Percentiles rank a stretch among this genome's conserved stretches.
phyloP scores from a whole-genome alignment of 2,113 vertebrate species.

The Arothron firmamentum region DNA sequence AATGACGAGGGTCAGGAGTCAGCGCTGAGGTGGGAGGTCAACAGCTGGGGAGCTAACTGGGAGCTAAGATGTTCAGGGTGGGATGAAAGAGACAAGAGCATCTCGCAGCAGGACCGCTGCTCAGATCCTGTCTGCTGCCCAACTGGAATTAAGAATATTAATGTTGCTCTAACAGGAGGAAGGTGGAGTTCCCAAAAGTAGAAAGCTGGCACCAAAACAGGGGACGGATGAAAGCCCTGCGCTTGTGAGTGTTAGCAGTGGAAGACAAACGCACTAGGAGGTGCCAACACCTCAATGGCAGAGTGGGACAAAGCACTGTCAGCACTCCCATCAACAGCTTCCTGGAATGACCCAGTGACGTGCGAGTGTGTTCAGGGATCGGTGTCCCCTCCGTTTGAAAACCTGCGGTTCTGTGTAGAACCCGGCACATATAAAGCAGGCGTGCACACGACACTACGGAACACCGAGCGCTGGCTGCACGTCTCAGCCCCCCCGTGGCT shows the following conservation, averaged over 20 bases:
- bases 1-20: conserved; percentile 67
- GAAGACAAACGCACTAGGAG: conserved; percentile 38
- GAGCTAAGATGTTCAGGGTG: conserved; percentile 16
- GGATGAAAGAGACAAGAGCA: conserved; percentile 35
- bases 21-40: conserved; percentile 57
- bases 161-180: too few species aligned
- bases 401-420: neutral
- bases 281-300: conserved; percentile 51
- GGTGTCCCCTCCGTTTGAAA: neutral
- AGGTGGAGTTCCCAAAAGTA: conserved; percentile 37
- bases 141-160: too few species aligned
- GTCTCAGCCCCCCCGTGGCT: conserved; percentile 31
- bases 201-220: conserved; percentile 45
- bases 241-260: conserved; percentile 29
- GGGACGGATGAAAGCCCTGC: conserved; percentile 30
- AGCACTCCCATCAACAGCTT: conserved; percentile 40
- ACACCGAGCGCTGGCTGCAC: conserved; percentile 3
- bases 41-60: conserved; percentile 63
- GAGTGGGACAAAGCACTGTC: conserved; percentile 53
- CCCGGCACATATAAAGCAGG: neutral
- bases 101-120: conserved; percentile 25
- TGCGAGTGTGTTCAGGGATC: conserved; percentile 18
- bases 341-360: conserved; percentile 48
- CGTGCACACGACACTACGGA: neutral
- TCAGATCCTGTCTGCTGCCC: neutral